Evolutionary conservation across 2,113 vertebrate genomes (phyloP).

Genomic region (Odobenus rosmarus): DNA sequence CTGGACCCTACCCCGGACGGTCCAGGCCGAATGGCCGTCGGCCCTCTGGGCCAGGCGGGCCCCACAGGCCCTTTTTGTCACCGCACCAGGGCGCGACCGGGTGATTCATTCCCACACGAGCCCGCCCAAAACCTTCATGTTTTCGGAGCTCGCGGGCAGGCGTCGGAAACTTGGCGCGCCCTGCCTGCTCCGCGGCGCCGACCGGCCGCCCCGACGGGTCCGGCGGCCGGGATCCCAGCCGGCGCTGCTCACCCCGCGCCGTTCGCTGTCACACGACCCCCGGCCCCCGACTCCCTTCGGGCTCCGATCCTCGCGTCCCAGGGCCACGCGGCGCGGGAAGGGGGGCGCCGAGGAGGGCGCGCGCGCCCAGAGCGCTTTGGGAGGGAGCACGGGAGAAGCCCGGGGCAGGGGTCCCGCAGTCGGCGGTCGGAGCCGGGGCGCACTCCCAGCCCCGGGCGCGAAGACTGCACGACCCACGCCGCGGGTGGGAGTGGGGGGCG

Average conservation of each 20-base stretch:
- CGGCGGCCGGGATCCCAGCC: not conserved
- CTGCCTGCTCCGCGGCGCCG: not conserved
- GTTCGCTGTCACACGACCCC: not conserved
- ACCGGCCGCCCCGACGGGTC: slow-evolving; percentile 35
- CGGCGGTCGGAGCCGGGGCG: not conserved
- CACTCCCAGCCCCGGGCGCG: not conserved
- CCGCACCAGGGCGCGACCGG: slow-evolving; percentile 54
- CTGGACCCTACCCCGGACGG: not conserved
- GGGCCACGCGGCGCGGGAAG: not conserved
- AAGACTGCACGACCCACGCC: not conserved
- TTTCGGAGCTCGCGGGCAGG: slow-evolving; percentile 64
- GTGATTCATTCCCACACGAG: slow-evolving; percentile 73
- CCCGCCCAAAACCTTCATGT: slow-evolving; percentile 63
- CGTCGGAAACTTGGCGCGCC: slow-evolving; percentile 74
- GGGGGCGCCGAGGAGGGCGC: not conserved
- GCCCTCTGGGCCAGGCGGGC: not conserved
- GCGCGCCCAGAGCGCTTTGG: not conserved
- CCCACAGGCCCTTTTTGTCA: slow-evolving; percentile 46
- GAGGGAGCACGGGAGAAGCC: not conserved
- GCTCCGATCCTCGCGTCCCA: not conserved
- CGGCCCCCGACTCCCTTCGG: not conserved
- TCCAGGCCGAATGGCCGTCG: not conserved
- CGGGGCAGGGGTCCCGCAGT: not conserved
- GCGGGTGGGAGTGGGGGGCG: not conserved
- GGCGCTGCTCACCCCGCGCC: not conserved